A percentile compares a stretch with the other conserved stretches of the same genome.
Conservation (phyloP, 92 coral and sea anemone genomes). For the Epizoanthus illoricatus region DNA sequence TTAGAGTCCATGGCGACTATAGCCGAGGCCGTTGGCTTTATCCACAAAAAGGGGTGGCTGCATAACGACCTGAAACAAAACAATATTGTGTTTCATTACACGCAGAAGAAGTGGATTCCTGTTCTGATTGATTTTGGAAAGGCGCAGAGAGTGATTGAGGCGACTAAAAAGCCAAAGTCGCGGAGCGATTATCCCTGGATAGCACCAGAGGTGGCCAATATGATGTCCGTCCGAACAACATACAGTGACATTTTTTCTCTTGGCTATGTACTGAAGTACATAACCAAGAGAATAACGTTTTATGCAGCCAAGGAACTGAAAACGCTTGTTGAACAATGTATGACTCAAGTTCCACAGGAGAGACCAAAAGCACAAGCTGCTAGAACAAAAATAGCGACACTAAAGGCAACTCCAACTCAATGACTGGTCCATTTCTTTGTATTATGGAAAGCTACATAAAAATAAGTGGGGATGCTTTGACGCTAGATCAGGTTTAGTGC, state of each 20-base stretch:
- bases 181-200: constrained; percentile 26
- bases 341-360: background rate
- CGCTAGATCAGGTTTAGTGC: too few species aligned
- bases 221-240: background rate
- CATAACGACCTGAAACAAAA: constrained; percentile 50
- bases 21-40: constrained; percentile 35
- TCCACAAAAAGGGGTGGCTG: constrained; percentile 35
- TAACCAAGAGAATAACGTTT: background rate
- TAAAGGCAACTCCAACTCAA: too few species aligned
- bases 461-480: too few species aligned
- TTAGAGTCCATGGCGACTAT: background rate
- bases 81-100: constrained; percentile 24
- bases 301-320: background rate
- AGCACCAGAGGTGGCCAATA: constrained; percentile 41
- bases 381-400: too few species aligned
- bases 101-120: constrained; percentile 13
- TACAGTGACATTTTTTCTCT: constrained; percentile 37
- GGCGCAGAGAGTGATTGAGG: background rate
- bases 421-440: too few species aligned
- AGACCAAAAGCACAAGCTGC: too few species aligned
- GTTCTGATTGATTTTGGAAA: constrained; percentile 50
- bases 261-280: constrained; percentile 15
- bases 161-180: constrained; percentile 2
- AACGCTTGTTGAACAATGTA: background rate
- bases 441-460: too few species aligned